phyloP scores from a whole-genome alignment of 1,140 invertebrate genomes.

The fruit fly (Drosophila melanogaster) region DNA sequence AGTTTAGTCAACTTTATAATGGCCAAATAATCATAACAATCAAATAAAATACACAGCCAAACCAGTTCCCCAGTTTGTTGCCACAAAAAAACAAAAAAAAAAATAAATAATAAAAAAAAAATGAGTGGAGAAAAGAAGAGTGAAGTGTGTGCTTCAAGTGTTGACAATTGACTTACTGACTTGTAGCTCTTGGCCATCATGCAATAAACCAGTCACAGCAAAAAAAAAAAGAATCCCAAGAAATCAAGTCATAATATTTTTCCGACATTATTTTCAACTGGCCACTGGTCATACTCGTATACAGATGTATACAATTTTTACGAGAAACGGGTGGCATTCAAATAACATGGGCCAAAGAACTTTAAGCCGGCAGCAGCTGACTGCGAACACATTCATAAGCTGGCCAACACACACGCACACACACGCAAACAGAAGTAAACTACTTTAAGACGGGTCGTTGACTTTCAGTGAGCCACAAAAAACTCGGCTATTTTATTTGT shows the following conservation, averaged over 20 bases:
- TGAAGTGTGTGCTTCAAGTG: slow-evolving; percentile 62
- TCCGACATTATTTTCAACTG: slow-evolving; percentile 22
- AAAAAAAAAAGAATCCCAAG: slow-evolving; percentile 24
- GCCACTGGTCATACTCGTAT: slow-evolving; percentile 34
- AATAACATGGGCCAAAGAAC: slow-evolving; percentile 54
- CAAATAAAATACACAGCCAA: slow-evolving; percentile 29
- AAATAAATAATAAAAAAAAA: not conserved
- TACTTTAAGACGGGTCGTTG: slow-evolving; percentile 41
- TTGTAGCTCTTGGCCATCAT: slow-evolving; percentile 57
- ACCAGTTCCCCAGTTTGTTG: slow-evolving; percentile 57
- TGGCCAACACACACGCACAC: slow-evolving; percentile 21
- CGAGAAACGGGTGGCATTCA: slow-evolving; percentile 47
- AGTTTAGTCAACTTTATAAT: slow-evolving; percentile 63
- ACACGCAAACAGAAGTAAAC: slow-evolving; percentile 15
- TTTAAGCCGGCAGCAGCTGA: slow-evolving; percentile 50
- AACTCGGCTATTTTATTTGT: not conserved
- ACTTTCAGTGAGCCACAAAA: slow-evolving; percentile 20
- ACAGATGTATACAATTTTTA: slow-evolving; percentile 2
- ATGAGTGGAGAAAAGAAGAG: slow-evolving; percentile 21
- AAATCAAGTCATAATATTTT: slow-evolving; percentile 58
- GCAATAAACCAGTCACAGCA: slow-evolving; percentile 8
- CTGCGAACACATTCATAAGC: slow-evolving; percentile 53
- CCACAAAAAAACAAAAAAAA: slow-evolving; percentile 8
- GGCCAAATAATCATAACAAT: slow-evolving; percentile 32
- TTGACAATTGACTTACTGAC: slow-evolving; percentile 80